Evolutionary conservation across 2,113 vertebrate species (phyloP), one percentile per base, ranked within the genome.

Genomic region (Nanorana parkeri): DNA sequence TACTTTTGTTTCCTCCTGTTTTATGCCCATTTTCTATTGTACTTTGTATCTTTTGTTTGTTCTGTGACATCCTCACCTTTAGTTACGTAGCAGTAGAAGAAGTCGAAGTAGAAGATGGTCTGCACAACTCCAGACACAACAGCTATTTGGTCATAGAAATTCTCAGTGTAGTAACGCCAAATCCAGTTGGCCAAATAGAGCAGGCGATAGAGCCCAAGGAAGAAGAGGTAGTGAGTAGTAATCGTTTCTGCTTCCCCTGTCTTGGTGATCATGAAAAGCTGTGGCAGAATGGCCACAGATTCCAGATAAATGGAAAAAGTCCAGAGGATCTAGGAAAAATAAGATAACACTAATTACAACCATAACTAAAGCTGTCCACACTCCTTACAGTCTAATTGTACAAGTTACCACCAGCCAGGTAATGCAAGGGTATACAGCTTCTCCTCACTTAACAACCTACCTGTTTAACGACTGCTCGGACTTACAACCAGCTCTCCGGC

Each of bases 261-360:
- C 91, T 98, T 98, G 77, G 95, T 98, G 90, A 99, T 98, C 97
- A 99, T 97, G 88, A 99, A 99, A 56, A 99, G 96, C 87, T 99
- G 98, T 0, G 98, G 98, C 86, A 99, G 92, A 82, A 99, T 99
- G 77, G 98, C 96, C 86, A 99, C 97, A 0, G 97, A 93, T 83
- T 99, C 98, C 93, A 99, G 90, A 89, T 99, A 99, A 89, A 99
- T 99, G 56, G 98, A 99, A 89, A 99, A 99, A 2, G 98, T 97
- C 98, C 98, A 99, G 86, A 99, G 90, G 83, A 99, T 93, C 98
- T 99, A 88, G 63, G 66, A 63, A 21, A 68, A 54, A 72, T 23
- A 69, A 24, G 13, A 63, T 63, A n/a, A 63, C 3, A 36, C 6
- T 47, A 10, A 2, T 47, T 11, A 47, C 41, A 36, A 36, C 5